Base-by-base conservation (phyloP, 2,888 invertebrate species). In the Leptarthrus brevirostris region DNA sequence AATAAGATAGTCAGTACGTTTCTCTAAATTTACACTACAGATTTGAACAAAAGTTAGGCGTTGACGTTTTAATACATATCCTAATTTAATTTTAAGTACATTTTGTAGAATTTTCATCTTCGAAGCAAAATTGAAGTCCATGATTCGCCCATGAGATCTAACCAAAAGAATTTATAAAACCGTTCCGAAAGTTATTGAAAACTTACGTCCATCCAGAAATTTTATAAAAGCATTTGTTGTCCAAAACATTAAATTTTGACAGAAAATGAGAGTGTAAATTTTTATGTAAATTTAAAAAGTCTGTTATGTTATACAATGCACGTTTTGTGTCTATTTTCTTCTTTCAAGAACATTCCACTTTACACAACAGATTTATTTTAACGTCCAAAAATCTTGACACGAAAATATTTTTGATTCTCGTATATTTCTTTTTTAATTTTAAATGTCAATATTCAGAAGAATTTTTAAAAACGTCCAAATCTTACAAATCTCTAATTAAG, bases 111-210 rank as follows among this genome's bases (percentile, higher is more conserved):
- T 49, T 20, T 52, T 18, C 18, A 20, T 52, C 18, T 18, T 54
- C 6, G 12, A 54, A 54, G 54, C 24, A 54, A 54, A 54, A 26
- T 2, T 26, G 24, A 14, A 20, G 20, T 20, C 49, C 30, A 69
- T 20, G 52, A 69, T 52, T 52, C 52, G 49, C 16, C 14, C 34
- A 34, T 5, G 20, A 52, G 34, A 26, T 26, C 24, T 16, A 69
- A 24, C n/a, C 30, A 52, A 18, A 52, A 20, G 69, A 69, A 69
- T 69, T 69, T 69, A 69, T 44, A 44, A 69, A 69, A 69, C 69
- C 69, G 69, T 69, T 52, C 69, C 69, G 69, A 30, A 52, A 26
- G 18, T 66, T 52, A 30, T 52, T 44, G 52, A 52, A 18, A 69
- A 69, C 52, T 52, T 52, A 52, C 52, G 20, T 69, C 69, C 69